Percentiles rank a stretch among this genome's conserved stretches.
These are phyloP conservation scores for Nephrotoma appendiculata DNA, from an alignment of 2,888 invertebrate genomes.

Conservation along the genomic window DNA sequence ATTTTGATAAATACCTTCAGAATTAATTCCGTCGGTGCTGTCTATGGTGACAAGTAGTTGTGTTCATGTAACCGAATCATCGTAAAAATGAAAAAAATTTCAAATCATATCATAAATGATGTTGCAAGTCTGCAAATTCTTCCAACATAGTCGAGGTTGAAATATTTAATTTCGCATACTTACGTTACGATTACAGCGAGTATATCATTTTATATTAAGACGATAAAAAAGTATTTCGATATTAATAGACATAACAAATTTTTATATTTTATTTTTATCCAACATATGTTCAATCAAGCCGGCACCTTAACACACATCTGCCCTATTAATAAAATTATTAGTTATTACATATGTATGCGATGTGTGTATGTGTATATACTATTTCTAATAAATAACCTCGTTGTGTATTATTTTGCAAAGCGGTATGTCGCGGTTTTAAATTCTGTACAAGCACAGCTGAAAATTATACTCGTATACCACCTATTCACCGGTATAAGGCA, in stretches of 20 bases:
- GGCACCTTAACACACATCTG: neutral
- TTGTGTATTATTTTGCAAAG: neutral
- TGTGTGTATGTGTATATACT: neutral
- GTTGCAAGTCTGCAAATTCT: too few species aligned
- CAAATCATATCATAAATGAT: too few species aligned
- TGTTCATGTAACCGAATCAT: too few species aligned
- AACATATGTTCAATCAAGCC: neutral
- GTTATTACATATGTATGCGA: neutral
- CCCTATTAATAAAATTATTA: neutral
- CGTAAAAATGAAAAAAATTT: too few species aligned
- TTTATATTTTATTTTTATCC: neutral
- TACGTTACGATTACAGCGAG: too few species aligned
- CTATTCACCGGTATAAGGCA: neutral
- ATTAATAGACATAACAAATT: neutral
- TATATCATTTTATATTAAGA: too few species aligned
- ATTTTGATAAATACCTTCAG: too few species aligned
- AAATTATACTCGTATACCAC: neutral
- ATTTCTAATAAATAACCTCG: neutral
- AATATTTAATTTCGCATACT: too few species aligned
- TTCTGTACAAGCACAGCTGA: neutral
- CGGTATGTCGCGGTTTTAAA: neutral
- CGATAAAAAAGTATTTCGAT: neutral
- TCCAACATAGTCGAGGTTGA: too few species aligned
- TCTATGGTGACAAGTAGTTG: too few species aligned
- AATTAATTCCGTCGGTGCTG: too few species aligned